Evolutionary conservation across 1,140 invertebrate genomes (phyloP), one percentile per base, ranked within the genome.

Genomic region (Aethina tumida): DNA sequence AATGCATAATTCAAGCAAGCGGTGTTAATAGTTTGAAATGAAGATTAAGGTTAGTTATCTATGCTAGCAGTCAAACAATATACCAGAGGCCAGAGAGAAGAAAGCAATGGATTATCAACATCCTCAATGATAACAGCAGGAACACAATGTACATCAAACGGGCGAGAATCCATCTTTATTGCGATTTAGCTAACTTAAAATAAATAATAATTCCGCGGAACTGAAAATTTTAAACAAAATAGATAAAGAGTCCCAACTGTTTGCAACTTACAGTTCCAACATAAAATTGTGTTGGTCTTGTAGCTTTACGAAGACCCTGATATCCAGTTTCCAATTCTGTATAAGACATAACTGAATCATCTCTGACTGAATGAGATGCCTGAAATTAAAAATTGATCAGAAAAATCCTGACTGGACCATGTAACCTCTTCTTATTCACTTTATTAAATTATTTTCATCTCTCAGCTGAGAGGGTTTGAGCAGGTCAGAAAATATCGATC

Each of bases 281-380:
- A 54, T 58, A 84, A 64, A 82, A 83, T 47, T 78, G 73, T 37
- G 58, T 51, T 31, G 58, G 55, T 47, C 58, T 50, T 52, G 68
- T 62, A 46, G 75, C 70, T 58, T 79, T 77, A 49, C 75, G 71
- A 49, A 82, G 68, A 44, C 78, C 84, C 73, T 87, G 84, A 69
- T 89, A 88, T 38, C 84, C 85, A 70, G 84, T 81, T 71, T 89
- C 85, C 52, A 88, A 64, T 70, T 89, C 84, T 58, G 84, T 87
- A 65, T 89, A 89, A 62, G 84, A 89, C 84, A 89, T 87, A 66
- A 67, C 32, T 29, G 24, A 24, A 36, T 12, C 12, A 24, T 24
- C n/a, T 24, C 22, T 24, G 22, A 12, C 22, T 8, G 12, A 24
- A 24, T 8, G 7, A 24, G 12, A 8, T 24, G n/a, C 6, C 12